Base-by-base conservation (phyloP, 2,888 invertebrate species). In the Heliconius hortense region DNA sequence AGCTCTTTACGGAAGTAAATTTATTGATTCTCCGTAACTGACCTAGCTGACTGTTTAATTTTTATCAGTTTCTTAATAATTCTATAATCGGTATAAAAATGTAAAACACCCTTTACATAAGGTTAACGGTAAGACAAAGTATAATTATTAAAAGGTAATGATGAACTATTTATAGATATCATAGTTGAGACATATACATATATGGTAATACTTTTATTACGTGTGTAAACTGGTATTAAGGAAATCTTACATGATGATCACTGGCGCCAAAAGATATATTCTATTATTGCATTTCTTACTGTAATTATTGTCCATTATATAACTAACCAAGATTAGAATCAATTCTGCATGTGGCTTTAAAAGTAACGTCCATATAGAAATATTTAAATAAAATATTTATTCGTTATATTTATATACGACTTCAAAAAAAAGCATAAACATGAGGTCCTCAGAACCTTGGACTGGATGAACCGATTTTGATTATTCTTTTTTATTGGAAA, bases 1-100 rank as follows among this genome's bases (percentile, higher is more conserved):
- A 87, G 87, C 87, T 86, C 80, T 85, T 82, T 80, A 82, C 84
- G 84, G 82, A 83, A 84, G 82, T 80, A 77, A 69, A 76, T 72
- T 78, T 71, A 75, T 66, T 74, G 48, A 73, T 64, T 35, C 28
- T 78, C 66, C 72, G 76, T 77, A 64, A 78, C 76, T 81, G 78
- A 82, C 78, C 78, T 80, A 80, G 77, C 78, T 76, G 66, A 35
- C 39, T 39, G 21, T n/a, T 56, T 56, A 10, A 21, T 10, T 56
- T 56, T n/a, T 56, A 56, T 56, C 10, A 10, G 10, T 56, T 56
- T 56, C 56, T 56, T 10, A n/a, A 3, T 10, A n/a, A n/a, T 48
- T 48, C 18, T 21, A 48, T 7, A 18, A 21, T 7, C 48, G 7
- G n/a, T n/a, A 56, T 10, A 10, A 21, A 53, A 53, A 53, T 53